A percentile compares a stretch with the other conserved stretches of the same genome.
Conservation (phyloP, 2,797 vertebrate genomes). For the Centroberyx gerrardi region DNA sequence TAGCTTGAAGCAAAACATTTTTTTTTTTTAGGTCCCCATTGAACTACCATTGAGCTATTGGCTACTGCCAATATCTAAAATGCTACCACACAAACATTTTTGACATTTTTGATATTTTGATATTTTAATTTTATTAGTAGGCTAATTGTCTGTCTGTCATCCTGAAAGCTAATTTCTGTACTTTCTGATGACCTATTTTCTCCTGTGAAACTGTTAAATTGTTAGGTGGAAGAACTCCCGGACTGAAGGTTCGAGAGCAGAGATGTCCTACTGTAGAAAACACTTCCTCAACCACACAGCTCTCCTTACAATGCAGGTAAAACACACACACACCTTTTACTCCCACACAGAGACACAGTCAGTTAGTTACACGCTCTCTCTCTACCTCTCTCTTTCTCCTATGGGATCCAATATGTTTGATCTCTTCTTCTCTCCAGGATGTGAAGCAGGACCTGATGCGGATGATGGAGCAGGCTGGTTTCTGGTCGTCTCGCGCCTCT, state of each 20-base stretch:
- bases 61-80: too few relatives aligned
- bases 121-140: too few relatives aligned
- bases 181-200: background rate
- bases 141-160: background rate
- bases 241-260: slow-evolving; percentile 88
- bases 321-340: background rate
- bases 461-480: slow-evolving; percentile 94
- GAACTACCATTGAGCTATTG: too few relatives aligned
- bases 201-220: background rate
- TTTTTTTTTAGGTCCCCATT: too few relatives aligned
- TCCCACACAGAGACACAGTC: background rate
- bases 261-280: slow-evolving; percentile 91
- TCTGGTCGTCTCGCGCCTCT: slow-evolving; percentile 77
- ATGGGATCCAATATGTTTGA: background rate
- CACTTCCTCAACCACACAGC: slow-evolving; percentile 95
- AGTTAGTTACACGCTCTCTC: background rate
- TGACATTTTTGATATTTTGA: too few relatives aligned
- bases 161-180: background rate
- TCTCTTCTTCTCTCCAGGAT: slow-evolving; percentile 81
- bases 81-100: too few relatives aligned
- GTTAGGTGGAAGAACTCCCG: slow-evolving; percentile 91
- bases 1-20: too few relatives aligned
- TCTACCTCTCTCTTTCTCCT: background rate
- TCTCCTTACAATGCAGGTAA: slow-evolving; percentile 94
- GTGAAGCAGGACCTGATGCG: slow-evolving; percentile 93